These are phyloP conservation scores for Tortrix viridana DNA, from an alignment of 2,888 invertebrate genomes.

Conservation along the genomic window DNA sequence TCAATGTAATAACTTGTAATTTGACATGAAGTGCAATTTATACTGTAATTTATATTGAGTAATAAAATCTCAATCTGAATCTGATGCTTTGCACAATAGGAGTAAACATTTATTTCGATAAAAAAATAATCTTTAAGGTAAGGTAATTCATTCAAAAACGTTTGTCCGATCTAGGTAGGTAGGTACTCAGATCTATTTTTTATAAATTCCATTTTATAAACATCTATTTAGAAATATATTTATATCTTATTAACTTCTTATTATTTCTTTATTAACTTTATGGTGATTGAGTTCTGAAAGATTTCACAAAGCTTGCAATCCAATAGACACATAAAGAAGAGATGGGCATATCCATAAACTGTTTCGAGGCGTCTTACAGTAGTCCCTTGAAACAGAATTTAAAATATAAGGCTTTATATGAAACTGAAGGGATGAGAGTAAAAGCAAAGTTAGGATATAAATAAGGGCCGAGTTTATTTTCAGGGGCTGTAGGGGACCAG, in stretches of 20 bases:
- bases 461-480: constrained; percentile 59
- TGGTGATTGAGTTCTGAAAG: constrained; percentile 31
- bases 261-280: too few species aligned
- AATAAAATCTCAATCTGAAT: too few species aligned
- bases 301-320: constrained; percentile 30
- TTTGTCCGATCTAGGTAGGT: too few species aligned
- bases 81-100: too few species aligned
- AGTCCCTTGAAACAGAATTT: constrained; percentile 30
- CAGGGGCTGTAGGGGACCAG: constrained; percentile 39
- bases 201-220: neutral
- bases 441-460: constrained; percentile 61
- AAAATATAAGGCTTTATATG: constrained; percentile 33
- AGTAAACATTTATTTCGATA: too few species aligned
- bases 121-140: too few species aligned
- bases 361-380: constrained; percentile 31
- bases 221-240: neutral
- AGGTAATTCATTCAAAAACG: too few species aligned
- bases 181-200: too few species aligned
- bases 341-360: constrained; percentile 33
- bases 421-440: constrained; percentile 50
- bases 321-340: constrained; percentile 31
- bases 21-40: too few species aligned
- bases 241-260: constrained; percentile 25
- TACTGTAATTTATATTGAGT: too few species aligned
- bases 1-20: too few species aligned